Conservation (phyloP, 2,113 vertebrate species). For the Chinchilla lanigera region DNA sequence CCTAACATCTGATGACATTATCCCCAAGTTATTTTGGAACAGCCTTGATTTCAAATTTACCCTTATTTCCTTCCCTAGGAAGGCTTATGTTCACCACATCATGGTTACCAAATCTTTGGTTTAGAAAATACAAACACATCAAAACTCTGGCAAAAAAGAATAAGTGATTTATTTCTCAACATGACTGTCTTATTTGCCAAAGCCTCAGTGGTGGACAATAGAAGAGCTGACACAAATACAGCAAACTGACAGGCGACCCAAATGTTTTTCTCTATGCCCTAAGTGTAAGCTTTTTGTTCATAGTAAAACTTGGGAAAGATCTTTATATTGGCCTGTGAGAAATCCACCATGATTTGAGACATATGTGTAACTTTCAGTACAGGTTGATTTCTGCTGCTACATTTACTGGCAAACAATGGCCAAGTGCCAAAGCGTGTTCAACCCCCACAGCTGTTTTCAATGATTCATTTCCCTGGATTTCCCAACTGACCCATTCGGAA, state of each 20-base stretch:
- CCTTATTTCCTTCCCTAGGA: background rate
- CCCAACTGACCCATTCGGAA: constrained; percentile 77
- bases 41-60: constrained; percentile 21
- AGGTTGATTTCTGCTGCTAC: constrained; percentile 47
- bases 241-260: background rate
- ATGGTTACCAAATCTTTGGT: background rate
- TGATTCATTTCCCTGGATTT: constrained; percentile 85
- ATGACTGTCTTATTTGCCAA: background rate
- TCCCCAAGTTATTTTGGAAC: background rate
- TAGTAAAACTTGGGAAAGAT: background rate
- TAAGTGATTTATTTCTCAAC: background rate
- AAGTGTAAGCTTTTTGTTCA: background rate
- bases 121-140: background rate
- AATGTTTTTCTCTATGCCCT: background rate
- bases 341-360: background rate
- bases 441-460: constrained; percentile 78
- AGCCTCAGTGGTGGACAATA: background rate
- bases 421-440: constrained; percentile 63
- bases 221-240: background rate
- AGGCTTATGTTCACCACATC: background rate
- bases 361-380: background rate
- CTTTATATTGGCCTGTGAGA: constrained; percentile 1
- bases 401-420: constrained; percentile 79
- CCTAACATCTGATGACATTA: background rate
- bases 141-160: background rate